Conservation (phyloP, 37 sponge, comb jelly and placozoan genomes). For the Ianthella basta region DNA sequence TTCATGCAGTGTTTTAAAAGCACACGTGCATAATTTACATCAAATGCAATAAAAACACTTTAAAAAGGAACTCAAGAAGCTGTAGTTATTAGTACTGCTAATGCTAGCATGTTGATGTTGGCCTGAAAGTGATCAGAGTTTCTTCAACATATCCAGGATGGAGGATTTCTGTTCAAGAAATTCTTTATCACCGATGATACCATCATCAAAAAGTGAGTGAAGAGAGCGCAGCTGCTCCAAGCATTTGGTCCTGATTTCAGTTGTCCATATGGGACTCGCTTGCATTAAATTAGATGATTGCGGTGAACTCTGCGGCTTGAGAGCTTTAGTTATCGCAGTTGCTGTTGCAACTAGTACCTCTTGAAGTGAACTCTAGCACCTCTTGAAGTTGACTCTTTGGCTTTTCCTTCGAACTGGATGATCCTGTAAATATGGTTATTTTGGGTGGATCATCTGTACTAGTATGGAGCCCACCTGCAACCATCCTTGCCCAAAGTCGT, state of each 20-base stretch:
- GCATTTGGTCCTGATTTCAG: constrained; percentile 43
- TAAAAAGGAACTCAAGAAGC: not conserved
- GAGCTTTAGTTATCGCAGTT: too few relatives aligned
- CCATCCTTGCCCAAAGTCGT: constrained; percentile 43
- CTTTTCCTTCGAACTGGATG: too few relatives aligned
- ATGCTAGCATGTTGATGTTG: not conserved
- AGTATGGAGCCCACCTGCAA: constrained; percentile 16
- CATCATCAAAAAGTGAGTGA: constrained; percentile 49
- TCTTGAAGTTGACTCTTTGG: too few relatives aligned
- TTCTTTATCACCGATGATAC: constrained; percentile 29
- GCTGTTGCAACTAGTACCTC: too few relatives aligned
- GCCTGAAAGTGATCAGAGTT: not conserved
- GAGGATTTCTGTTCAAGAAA: constrained; percentile 34
- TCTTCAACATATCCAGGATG: constrained; percentile 20
- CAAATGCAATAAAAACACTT: not conserved
- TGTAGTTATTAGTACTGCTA: not conserved
- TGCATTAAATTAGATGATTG: too few relatives aligned
- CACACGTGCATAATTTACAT: too few relatives aligned
- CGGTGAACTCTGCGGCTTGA: too few relatives aligned
- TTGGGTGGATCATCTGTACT: constrained; percentile 40
- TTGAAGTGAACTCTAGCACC: too few relatives aligned
- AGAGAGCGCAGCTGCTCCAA: constrained; percentile 47
- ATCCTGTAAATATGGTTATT: constrained; percentile 35
- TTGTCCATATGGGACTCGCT: constrained; percentile 25
- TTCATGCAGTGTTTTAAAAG: too few relatives aligned